Percentiles rank a stretch among this genome's conserved stretches.
Conservation (phyloP, 2,888 invertebrate species). For the Dynastes hyllus region DNA sequence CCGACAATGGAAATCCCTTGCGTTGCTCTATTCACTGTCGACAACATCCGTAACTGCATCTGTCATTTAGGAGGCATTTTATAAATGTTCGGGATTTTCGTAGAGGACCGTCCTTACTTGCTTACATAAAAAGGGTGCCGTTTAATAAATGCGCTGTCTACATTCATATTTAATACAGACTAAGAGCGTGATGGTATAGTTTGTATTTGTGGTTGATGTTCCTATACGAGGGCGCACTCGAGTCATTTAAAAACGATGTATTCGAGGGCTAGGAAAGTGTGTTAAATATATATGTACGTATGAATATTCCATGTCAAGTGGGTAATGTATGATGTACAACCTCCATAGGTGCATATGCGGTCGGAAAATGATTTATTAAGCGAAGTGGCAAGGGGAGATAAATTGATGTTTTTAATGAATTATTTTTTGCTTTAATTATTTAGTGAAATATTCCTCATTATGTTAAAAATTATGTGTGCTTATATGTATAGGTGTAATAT, state of each 20-base stretch:
- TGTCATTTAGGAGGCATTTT: slow-evolving; percentile 49
- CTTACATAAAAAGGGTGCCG: slow-evolving; percentile 29
- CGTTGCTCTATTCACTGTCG: slow-evolving; percentile 53
- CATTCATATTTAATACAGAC: slow-evolving; percentile 16
- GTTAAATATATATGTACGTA: slow-evolving; percentile 9
- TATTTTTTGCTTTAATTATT: slow-evolving; percentile 33
- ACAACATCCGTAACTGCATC: slow-evolving; percentile 57
- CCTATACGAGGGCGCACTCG: background rate
- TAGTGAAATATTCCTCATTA: slow-evolving; percentile 35
- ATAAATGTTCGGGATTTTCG: slow-evolving; percentile 11
- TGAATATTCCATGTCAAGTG: slow-evolving; percentile 12
- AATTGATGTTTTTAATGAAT: slow-evolving; percentile 26
- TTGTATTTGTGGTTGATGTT: background rate
- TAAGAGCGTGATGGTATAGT: too few relatives aligned
- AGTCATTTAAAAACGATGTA: background rate
- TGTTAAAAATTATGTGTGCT: slow-evolving; percentile 2
- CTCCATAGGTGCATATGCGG: background rate
- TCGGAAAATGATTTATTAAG: slow-evolving; percentile 14
- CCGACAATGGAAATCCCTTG: slow-evolving; percentile 54
- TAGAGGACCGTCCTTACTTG: slow-evolving; percentile 7
- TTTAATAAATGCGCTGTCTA: slow-evolving; percentile 11
- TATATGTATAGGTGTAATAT: too few relatives aligned
- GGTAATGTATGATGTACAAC: background rate
- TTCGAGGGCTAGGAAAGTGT: background rate
- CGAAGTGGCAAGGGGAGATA: background rate